Base-by-base conservation (phyloP, 2,113 vertebrate genomes). In the Dicrurus megarhynchus region DNA sequence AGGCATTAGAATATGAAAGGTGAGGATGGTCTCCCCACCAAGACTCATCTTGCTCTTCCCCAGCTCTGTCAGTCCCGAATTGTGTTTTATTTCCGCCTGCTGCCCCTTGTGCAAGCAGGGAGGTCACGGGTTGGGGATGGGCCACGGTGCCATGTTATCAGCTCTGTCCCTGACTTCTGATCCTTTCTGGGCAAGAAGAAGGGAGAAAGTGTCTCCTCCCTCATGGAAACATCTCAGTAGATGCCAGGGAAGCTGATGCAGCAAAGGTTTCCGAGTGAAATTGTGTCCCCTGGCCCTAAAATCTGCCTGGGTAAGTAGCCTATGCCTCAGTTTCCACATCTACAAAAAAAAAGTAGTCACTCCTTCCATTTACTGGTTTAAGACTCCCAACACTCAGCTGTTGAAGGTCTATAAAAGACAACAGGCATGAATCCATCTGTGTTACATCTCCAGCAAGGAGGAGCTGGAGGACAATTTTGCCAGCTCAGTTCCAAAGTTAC, bases 1-100 rank as follows among this genome's bases (percentile, higher is more conserved):
- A 96, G 83, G 93, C 91, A 97, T 97, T 97, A 97, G 95, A 97
- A 97, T 97, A 97, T 97, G 96, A 97, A 97, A 97, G 96, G 96
- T 97, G 96, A 97, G 96, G 73, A 76, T 96, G 95, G 93, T 94
- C 73, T 76, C 86, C 80, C 86, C 90, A 91, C 92, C 83, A 96
- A 94, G 90, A 56, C 84, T 90, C 88, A 57, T 88, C 88, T 60
- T 49, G 3, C 69, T 92, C 77, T 81, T 90, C 73, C 13, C 5
- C 2, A 6, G 41, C 81, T 87, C 91, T 0, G 0, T 49, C 80
- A 84, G 79, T 49, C 57, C 57, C 2, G 2, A 76, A 82, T 10
- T 78, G 55, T 80, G 69, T 64, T 94, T 90, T 56, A 84, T 89
- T 93, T 94, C 85, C 11, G 0, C 76, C 68, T 77, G 56, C 52